These are phyloP conservation scores for Thumatha senex DNA, from an alignment of 2,888 invertebrate genomes.

Conservation along the genomic window DNA sequence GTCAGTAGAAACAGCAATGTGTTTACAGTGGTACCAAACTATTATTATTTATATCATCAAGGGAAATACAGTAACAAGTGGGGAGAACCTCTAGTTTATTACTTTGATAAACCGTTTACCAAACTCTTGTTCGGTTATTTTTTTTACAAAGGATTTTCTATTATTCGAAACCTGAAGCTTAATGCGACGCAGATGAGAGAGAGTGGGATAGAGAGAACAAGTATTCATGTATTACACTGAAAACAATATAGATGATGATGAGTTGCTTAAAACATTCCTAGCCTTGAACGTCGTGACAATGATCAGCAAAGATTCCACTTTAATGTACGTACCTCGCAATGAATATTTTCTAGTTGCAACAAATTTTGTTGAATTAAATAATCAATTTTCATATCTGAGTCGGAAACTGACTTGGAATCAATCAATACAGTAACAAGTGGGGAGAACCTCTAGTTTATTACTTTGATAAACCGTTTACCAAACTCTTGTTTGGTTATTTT, in stretches of 20 bases:
- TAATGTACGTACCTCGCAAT: constrained; percentile 14
- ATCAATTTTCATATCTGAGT: constrained; percentile 26
- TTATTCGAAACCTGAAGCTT: constrained; percentile 14
- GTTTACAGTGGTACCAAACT: constrained; percentile 5
- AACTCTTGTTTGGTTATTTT: constrained; percentile 9
- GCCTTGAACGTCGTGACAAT: constrained; percentile 7
- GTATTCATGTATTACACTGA: constrained; percentile 19
- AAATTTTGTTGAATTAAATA: constrained; percentile 26
- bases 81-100: constrained; percentile 7
- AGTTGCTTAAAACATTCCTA: constrained; percentile 18
- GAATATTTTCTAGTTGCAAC: constrained; percentile 43
- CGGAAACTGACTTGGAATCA: constrained; percentile 50
- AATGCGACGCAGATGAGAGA: constrained; percentile 22
- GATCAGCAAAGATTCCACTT: not conserved
- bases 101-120: constrained; percentile 10
- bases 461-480: constrained; percentile 12
- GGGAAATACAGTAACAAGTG: constrained; percentile 4
- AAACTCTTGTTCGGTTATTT: constrained; percentile 12
- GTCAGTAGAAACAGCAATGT: not conserved
- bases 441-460: constrained; percentile 7
- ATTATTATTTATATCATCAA: constrained; percentile 7
- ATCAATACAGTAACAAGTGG: constrained; percentile 5
- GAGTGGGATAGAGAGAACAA: constrained; percentile 22
- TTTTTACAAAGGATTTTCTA: constrained; percentile 33
- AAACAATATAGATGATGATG: constrained; percentile 11